Percentiles rank a stretch among this genome's conserved stretches.
Evolutionary conservation across 92 coral and sea anemone species (phyloP).

Genomic region (Hydrozoanthus gracilis): DNA sequence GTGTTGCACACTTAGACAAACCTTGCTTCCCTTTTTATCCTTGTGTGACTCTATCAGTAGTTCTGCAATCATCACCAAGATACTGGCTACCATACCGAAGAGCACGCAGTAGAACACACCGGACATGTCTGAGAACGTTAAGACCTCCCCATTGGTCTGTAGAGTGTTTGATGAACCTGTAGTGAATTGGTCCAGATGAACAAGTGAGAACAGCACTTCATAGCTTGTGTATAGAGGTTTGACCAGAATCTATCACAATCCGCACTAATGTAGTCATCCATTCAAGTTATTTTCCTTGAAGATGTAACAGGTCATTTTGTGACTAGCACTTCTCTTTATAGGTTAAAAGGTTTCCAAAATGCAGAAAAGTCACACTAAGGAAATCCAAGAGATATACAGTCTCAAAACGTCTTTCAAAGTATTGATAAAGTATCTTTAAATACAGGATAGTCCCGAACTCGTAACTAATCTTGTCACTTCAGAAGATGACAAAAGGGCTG

Average conservation of each 20-base stretch:
- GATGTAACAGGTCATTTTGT: background rate
- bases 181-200: background rate
- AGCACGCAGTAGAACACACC: conserved; percentile 76
- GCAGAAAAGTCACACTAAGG: too few relatives aligned
- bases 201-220: too few relatives aligned
- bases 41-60: conserved; percentile 64
- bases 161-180: conserved; percentile 47
- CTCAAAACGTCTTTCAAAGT: too few relatives aligned
- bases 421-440: too few relatives aligned
- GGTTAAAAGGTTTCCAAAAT: too few relatives aligned
- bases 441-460: too few relatives aligned
- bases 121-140: conserved; percentile 75
- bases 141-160: conserved; percentile 62
- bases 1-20: background rate
- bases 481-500: too few relatives aligned
- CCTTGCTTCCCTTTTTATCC: conserved; percentile 62
- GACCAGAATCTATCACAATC: too few relatives aligned
- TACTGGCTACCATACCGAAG: conserved; percentile 68
- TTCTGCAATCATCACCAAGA: conserved; percentile 61
- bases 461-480: too few relatives aligned
- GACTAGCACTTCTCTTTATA: background rate
- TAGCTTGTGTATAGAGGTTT: background rate
- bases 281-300: background rate
- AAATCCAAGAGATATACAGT: too few relatives aligned
- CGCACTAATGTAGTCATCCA: too few relatives aligned